Evolutionary conservation across 1,140 invertebrate genomes (phyloP).

Genomic region (Homalodisca vitripennis): DNA sequence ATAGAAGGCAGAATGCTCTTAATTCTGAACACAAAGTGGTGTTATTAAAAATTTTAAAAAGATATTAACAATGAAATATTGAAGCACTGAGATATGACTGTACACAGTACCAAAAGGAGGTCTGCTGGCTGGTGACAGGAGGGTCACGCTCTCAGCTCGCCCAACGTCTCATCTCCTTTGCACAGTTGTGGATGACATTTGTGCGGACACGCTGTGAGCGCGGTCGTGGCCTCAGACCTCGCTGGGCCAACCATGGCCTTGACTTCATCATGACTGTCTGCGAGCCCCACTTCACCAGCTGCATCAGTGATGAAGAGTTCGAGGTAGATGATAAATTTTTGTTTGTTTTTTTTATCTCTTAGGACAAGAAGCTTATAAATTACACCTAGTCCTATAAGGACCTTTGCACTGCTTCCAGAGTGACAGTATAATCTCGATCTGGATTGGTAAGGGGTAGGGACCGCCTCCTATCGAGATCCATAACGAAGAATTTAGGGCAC

Average conservation of each 20-base stretch:
- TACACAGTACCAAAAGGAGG: constrained; percentile 75
- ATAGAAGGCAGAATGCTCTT: too few species aligned
- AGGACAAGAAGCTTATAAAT: too few species aligned
- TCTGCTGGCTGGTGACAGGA: constrained; percentile 61
- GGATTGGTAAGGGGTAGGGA: too few species aligned
- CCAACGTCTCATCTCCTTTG: constrained; percentile 67
- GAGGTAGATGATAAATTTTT: constrained; percentile 50
- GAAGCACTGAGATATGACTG: too few species aligned
- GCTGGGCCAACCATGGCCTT: constrained; percentile 82
- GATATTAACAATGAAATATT: too few species aligned
- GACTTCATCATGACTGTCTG: constrained; percentile 82
- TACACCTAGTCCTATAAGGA: too few species aligned
- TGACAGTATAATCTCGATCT: too few species aligned
- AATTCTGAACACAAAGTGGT: too few species aligned
- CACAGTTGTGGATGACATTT: constrained; percentile 85
- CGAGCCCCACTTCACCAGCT: constrained; percentile 74
- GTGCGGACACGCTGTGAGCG: constrained; percentile 77
- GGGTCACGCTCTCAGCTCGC: constrained; percentile 49
- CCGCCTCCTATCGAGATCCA: too few species aligned
- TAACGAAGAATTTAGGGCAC: too few species aligned
- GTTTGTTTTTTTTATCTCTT: not conserved
- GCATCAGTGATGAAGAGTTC: constrained; percentile 74
- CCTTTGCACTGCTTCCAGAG: too few species aligned
- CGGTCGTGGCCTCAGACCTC: constrained; percentile 75
- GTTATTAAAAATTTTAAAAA: too few species aligned